Evolutionary conservation across 2,888 invertebrate genomes (phyloP), one percentile per base, ranked within the genome.

Genomic region (Dascillus cervinus): DNA sequence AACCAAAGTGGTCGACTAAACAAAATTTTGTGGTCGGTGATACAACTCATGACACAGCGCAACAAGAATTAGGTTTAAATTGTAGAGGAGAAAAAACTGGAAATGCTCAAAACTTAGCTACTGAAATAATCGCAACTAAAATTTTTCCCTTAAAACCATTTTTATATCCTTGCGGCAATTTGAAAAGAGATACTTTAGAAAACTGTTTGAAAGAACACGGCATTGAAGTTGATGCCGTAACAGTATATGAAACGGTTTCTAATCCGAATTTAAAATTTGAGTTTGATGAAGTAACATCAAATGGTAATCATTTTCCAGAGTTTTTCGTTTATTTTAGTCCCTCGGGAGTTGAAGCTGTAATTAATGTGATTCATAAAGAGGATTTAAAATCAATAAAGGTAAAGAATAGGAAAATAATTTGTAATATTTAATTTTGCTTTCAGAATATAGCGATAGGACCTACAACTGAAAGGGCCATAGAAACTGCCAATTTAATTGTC

Each of bases 291-390:
- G 47, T 64, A 1, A 60, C 65, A 4, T 47, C 64, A 2, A 53
- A 59, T 41, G 60, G 50, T 26, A 47, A 34, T 12, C 37, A 40
- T 17, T 61, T 70, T 22, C 63, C 71, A 1, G 70, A 72, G 44
- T 72, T 58, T 51, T 47, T 74, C 19, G 68, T 73, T 2, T 75
- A 72, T 56, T 75, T 75, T 43, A 75, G 75, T 46, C 75, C 75
- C 1, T 75, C 75, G 3, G 75, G 74, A 11, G 64, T 74, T 0
- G 65, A 64, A 30, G 69, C 64, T 47, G 63, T 66, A 1, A 42
- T 65, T 19, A 61, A 66, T 1, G 60, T 66, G 43, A 60, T 73
- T 11, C 58, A 54, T 33, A 58, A 60, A 23, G 10, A 53, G 26
- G 34, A 45, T 23, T 13, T 44, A 11, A 47, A 53, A 34, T 41